Conservation (phyloP, 2,888 invertebrate species). For the Falcaria lacertinaria region DNA sequence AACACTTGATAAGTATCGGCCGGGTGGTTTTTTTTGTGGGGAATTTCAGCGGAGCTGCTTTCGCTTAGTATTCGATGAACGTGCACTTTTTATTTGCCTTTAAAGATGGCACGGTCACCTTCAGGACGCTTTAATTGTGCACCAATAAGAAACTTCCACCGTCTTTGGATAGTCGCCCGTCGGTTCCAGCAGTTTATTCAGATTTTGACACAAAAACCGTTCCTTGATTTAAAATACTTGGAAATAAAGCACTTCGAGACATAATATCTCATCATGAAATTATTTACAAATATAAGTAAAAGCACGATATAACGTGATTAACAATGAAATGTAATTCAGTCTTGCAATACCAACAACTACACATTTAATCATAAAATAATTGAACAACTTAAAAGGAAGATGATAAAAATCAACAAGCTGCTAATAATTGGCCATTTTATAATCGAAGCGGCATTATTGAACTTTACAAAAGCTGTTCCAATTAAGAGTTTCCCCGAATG, state of each 20-base stretch:
- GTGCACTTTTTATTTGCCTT: slow-evolving; percentile 57
- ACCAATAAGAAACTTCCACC: slow-evolving; percentile 66
- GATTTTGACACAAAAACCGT: slow-evolving; percentile 5
- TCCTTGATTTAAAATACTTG: not conserved
- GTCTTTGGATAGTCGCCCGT: slow-evolving; percentile 41
- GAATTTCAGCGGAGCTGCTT: slow-evolving; percentile 68
- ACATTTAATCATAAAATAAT: slow-evolving; percentile 10
- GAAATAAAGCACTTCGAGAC: not conserved
- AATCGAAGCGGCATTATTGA: slow-evolving; percentile 72
- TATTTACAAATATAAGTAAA: not conserved
- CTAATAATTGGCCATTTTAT: slow-evolving; percentile 70
- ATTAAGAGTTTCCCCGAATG: slow-evolving; percentile 78
- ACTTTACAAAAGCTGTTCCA: slow-evolving; percentile 75
- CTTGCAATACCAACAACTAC: not conserved
- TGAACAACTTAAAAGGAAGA: slow-evolving; percentile 20
- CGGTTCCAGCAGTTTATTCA: slow-evolving; percentile 55
- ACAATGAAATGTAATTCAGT: not conserved
- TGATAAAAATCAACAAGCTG: slow-evolving; percentile 58
- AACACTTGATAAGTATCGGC: slow-evolving; percentile 79
- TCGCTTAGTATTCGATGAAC: slow-evolving; percentile 70
- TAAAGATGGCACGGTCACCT: slow-evolving; percentile 71
- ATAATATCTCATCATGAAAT: not conserved
- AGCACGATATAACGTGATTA: not conserved
- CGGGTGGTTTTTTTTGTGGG: slow-evolving; percentile 61
- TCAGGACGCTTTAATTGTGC: slow-evolving; percentile 69